These are phyloP conservation scores for Saccostrea cuccullata DNA, from an alignment of 1,140 invertebrate species.

Conservation along the genomic window DNA sequence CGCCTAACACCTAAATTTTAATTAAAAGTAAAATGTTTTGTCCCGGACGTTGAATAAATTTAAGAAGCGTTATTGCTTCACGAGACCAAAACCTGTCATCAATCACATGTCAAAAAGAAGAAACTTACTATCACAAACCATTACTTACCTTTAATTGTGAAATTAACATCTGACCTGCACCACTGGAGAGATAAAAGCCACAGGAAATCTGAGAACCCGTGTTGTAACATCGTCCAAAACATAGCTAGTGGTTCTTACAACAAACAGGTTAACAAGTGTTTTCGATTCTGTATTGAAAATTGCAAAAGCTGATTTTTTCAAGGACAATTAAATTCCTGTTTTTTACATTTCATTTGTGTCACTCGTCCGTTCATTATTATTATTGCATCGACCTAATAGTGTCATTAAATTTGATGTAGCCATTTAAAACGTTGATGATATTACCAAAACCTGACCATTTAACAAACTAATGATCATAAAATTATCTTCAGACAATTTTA, in stretches of 20 bases:
- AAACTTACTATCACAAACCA: not conserved
- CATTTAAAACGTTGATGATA: not conserved
- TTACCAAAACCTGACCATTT: not conserved
- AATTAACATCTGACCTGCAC: not conserved
- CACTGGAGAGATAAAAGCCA: not conserved
- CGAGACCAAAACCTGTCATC: slow-evolving; percentile 16
- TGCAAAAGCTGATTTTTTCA: not conserved
- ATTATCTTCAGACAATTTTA: not conserved
- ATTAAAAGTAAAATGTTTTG: not conserved
- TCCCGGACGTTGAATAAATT: not conserved
- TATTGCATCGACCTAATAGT: not conserved
- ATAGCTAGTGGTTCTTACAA: not conserved
- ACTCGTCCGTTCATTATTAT: not conserved
- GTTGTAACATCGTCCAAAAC: not conserved
- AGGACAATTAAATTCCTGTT: not conserved
- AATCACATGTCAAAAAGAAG: not conserved
- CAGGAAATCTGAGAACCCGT: not conserved
- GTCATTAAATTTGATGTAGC: not conserved
- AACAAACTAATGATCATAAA: not conserved
- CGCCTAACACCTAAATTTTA: not conserved
- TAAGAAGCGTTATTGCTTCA: not conserved
- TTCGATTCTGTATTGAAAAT: not conserved
- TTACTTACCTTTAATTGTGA: not conserved
- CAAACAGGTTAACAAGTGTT: not conserved
- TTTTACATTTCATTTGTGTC: not conserved